Evolutionary conservation across 2,888 invertebrate genomes (phyloP).

Genomic region (Noctuana brunneofusca): DNA sequence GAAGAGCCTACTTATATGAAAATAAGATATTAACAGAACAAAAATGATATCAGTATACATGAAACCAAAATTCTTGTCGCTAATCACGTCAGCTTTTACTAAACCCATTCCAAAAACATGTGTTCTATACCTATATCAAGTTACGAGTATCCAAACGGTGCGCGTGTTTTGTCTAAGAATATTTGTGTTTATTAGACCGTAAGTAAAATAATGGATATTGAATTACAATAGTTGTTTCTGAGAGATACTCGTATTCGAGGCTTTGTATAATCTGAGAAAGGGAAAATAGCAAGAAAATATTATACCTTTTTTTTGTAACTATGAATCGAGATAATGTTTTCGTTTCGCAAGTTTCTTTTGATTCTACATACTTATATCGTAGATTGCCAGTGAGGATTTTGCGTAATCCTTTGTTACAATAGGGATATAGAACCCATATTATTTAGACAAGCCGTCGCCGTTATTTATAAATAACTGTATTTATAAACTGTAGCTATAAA

Average conservation of each 20-base stretch:
- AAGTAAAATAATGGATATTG: conserved; percentile 26
- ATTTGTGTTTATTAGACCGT: conserved; percentile 20
- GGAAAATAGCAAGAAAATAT: neutral
- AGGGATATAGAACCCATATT: too few relatives aligned
- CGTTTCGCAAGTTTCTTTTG: neutral
- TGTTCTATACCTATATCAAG: conserved; percentile 1
- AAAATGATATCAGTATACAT: too few relatives aligned
- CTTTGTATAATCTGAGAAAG: conserved; percentile 8
- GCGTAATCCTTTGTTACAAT: too few relatives aligned
- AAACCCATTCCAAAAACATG: neutral
- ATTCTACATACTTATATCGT: neutral
- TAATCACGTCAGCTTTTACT: neutral
- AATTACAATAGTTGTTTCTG: conserved; percentile 23
- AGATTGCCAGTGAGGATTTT: too few relatives aligned
- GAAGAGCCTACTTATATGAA: too few relatives aligned
- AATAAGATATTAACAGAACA: too few relatives aligned
- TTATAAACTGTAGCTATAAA: too few relatives aligned
- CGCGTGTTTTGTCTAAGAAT: conserved; percentile 15
- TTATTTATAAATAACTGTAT: too few relatives aligned
- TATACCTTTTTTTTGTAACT: neutral
- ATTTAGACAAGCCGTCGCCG: too few relatives aligned
- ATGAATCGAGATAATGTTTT: neutral
- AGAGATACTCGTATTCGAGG: conserved; percentile 17
- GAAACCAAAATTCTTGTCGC: neutral
- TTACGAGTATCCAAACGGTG: neutral